Base-by-base conservation (phyloP, 2,113 vertebrate genomes). In the Irena cyanogastra region DNA sequence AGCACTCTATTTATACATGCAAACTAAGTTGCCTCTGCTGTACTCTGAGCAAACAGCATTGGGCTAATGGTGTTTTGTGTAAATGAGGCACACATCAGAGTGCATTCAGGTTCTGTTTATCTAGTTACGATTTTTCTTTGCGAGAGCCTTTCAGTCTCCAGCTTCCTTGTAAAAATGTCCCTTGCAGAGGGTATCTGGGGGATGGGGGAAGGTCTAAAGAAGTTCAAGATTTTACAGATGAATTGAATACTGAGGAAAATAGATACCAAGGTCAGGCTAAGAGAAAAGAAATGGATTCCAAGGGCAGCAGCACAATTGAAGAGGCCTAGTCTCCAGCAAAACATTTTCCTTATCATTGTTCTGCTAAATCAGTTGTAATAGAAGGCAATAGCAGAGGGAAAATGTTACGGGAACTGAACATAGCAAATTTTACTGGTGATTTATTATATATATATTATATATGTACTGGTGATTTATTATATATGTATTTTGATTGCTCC, bases 211-310 rank as follows among this genome's bases (percentile, higher is more conserved):
- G 90, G 72, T 96, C 91, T 97, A 27, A 24, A 56, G 49, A 91
- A 97, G 95, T 97, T 98, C 89, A 94, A 90, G 89, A 97, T 95
- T 96, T 96, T 95, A 92, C 95, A 96, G 85, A 70, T 87, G 81
- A 94, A 85, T 84, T 93, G 89, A 97, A 89, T 56, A 44, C 44
- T 52, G 75, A 87, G n/a, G 69, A 95, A 96, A 97, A 94, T 41
- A 79, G 57, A 88, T 96, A 94, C 70, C 92, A 97, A 97, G 96
- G 96, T 97, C 97, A 95, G 72, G 50, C 57, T 90, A 94, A 97
- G 92, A 96, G 97, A 91, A 97, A 96, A 96, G 83, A 91, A 97
- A 96, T 97, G 97, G 93, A 97, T 98, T 98, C 75, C 84, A 90
- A 94, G 94, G 94, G 95, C 96, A 96, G 80, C 7, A 50, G 91